Evolutionary conservation across 2,888 invertebrate genomes (phyloP), one percentile per base, ranked within the genome.

Genomic region (Cheilosia vernalis): DNA sequence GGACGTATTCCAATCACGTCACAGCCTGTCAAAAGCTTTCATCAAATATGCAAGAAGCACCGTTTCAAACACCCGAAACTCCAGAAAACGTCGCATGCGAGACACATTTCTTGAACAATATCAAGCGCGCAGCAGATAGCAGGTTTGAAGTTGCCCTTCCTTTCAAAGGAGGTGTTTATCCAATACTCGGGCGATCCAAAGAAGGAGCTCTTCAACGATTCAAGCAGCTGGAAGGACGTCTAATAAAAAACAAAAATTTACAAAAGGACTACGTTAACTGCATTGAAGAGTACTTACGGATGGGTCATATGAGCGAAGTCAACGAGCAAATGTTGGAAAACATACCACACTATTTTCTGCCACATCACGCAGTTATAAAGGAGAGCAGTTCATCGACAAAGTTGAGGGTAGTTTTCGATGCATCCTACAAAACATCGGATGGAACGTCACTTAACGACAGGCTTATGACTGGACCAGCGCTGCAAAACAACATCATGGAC

Each of bases 371-470:
- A 9, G 70, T 70, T 1, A 49, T 70, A 13, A 58, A 73, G 40
- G 72, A 72, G 4, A 66, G 70, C 33, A 76, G 80, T 47, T 44
- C 60, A 15, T 49, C 81, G 7, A 72, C 77, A 1, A 70, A 64
- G 21, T 21, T 67, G 13, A 56, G 77, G n/a, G 76, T 80, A 15
- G 85, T 81, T n/a, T 74, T 85, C n/a, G 63, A 77, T 44, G 80
- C 47, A 1, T 86, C 86, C 1, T 61, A 53, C 24, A 64, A 72
- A 27, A 80, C 80, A 15, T 47, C 76, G 3, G 49, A 77, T 10
- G 87, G 87, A 7, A 17, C 82, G 1, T 87, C 87, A 30, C 55
- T 88, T 3, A 90, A 89, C 61, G 61, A 61, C 7, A 49, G 70
- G 7, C 85, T 88, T 21, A 49, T 76, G 21, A 44, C 27, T 13